These are phyloP conservation scores for Entelurus aequoreus DNA, from an alignment of 2,113 vertebrate genomes.

Conservation along the genomic window DNA sequence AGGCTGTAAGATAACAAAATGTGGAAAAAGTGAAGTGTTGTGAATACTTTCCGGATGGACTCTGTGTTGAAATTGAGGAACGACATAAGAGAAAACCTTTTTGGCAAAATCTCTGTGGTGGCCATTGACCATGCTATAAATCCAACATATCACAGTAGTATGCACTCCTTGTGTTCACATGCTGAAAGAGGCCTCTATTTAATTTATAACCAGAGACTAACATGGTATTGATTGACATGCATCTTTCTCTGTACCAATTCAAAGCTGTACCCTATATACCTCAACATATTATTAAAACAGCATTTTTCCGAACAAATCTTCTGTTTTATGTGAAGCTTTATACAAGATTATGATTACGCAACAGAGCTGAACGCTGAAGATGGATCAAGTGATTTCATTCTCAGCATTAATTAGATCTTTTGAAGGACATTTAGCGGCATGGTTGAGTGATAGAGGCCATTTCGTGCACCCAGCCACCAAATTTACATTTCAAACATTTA, in stretches of 20 bases:
- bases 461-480: too few species aligned
- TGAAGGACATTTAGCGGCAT: too few species aligned
- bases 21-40: too few species aligned
- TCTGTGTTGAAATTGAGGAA: too few species aligned
- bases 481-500: too few species aligned
- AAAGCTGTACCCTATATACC: background rate
- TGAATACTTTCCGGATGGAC: too few species aligned
- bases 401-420: too few species aligned
- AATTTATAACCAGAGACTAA: background rate
- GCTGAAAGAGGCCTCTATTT: background rate
- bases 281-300: background rate
- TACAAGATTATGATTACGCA: too few species aligned
- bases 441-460: too few species aligned
- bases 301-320: background rate
- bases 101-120: background rate
- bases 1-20: too few species aligned
- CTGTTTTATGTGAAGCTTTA: background rate
- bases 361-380: background rate
- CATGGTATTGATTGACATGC: constrained; percentile 12
- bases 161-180: background rate
- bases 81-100: too few species aligned
- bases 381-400: too few species aligned
- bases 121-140: background rate
- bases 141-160: background rate
- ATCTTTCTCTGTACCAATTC: background rate